Percentiles rank a stretch among this genome's conserved stretches.
Evolutionary conservation across 2,113 vertebrate species (phyloP).

Genomic region (Anhinga rufa): DNA sequence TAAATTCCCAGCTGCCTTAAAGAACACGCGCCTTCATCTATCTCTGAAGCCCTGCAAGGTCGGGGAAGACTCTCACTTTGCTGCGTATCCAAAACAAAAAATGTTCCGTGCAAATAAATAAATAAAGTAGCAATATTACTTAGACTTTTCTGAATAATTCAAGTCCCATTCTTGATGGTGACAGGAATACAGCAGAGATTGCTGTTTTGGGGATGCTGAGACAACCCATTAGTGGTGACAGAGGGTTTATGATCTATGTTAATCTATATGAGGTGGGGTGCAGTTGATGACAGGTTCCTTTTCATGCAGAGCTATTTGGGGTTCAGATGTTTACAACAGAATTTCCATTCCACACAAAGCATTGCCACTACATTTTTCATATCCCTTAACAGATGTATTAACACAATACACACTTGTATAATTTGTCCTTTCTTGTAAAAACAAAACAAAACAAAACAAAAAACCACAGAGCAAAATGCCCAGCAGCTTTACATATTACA

Average conservation of each 20-base stretch:
- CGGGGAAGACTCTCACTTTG: neutral
- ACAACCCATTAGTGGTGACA: neutral
- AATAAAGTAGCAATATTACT: neutral
- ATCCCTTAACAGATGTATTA: neutral
- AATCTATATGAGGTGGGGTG: neutral
- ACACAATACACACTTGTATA: neutral
- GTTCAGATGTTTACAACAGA: neutral
- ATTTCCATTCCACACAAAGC: neutral
- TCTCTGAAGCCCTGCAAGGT: constrained; percentile 34
- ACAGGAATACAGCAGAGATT: neutral
- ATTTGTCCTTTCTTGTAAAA: neutral
- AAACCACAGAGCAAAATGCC: neutral
- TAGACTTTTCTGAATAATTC: neutral
- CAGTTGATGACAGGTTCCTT: neutral
- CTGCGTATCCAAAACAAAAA: neutral
- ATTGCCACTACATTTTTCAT: neutral
- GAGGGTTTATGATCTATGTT: neutral
- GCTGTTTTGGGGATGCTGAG: neutral
- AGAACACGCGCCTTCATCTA: neutral
- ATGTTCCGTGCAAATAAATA: neutral
- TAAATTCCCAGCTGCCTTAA: constrained; percentile 45
- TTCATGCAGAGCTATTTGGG: neutral
- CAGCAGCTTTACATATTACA: neutral
- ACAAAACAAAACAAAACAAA: neutral
- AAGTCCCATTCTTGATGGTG: neutral